Evolutionary conservation across 1,140 invertebrate genomes (phyloP), one percentile per base, ranked within the genome.

Genomic region (Philotrypesis tridentata): DNA sequence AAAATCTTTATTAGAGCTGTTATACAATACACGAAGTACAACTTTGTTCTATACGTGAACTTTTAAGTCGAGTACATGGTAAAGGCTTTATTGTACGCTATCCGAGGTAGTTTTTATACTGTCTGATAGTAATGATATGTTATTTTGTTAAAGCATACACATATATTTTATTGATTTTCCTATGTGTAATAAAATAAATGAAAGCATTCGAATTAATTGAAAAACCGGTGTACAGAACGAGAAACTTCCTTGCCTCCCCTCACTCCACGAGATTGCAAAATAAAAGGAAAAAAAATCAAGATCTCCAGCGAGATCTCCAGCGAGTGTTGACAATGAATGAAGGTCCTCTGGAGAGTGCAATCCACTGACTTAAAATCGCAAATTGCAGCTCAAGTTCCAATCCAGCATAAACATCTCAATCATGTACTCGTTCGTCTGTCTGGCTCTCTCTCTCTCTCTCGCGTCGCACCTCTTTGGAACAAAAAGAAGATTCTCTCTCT

Each of bases 291-390:
- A n/a, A n/a, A n/a, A n/a, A n/a, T n/a, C n/a, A n/a, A n/a, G n/a
- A n/a, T n/a, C n/a, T n/a, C n/a, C n/a, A n/a, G n/a, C n/a, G n/a
- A n/a, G n/a, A n/a, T n/a, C n/a, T n/a, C n/a, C n/a, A n/a, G n/a
- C n/a, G n/a, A n/a, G n/a, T n/a, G n/a, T n/a, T 37, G 33, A 37
- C 17, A 48, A 48, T 17, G 17, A 17, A 2, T 21, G 17, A 55
- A 55, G n/a, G n/a, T 55, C 21, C 12, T 8, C 31, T 25, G 4
- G 31, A 1, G 37, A 14, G 12, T 29, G 25, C 12, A 79, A 43
- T 72, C 75, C 40, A 77, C 29, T 73, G 63, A 80, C 76, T 74
- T 80, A 77, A 77, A 80, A 80, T 83, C 76, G 74, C 76, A 83
- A 77, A 74, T 74, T 74, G 72, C 72, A 43, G 9, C n/a, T 43